These are phyloP conservation scores for Steinernema hermaphroditum DNA, from an alignment of 2,888 invertebrate species.

Conservation along the genomic window DNA sequence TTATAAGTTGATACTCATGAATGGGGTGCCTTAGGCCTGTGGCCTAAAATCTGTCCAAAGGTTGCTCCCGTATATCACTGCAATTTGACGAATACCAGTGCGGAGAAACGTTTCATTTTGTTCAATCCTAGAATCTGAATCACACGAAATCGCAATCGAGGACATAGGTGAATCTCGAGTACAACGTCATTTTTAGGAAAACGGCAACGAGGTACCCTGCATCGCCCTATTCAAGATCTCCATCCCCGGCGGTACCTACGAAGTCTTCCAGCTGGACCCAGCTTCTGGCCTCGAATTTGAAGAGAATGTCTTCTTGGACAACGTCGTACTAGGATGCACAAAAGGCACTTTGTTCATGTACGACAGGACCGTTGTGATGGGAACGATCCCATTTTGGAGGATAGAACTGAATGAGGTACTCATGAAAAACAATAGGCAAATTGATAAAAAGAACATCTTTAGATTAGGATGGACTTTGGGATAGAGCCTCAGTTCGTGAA, in stretches of 20 bases:
- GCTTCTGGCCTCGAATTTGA: conserved; percentile 30
- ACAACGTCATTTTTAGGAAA: conserved; percentile 24
- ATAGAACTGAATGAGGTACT: conserved; percentile 32
- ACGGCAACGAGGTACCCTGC: conserved; percentile 17
- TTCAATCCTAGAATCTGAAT: too few relatives aligned
- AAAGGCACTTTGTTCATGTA: conserved; percentile 34
- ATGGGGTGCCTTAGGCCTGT: too few relatives aligned
- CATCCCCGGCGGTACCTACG: not conserved
- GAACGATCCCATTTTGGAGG: conserved; percentile 37
- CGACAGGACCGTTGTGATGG: conserved; percentile 38
- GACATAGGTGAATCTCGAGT: too few relatives aligned
- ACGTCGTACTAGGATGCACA: conserved; percentile 33
- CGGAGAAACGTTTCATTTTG: too few relatives aligned
- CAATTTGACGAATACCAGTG: too few relatives aligned
- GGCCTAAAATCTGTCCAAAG: too few relatives aligned
- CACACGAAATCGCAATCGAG: too few relatives aligned
- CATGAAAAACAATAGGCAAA: not conserved
- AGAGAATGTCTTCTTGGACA: conserved; percentile 31
- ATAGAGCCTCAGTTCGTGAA: conserved; percentile 26
- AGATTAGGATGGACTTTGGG: not conserved
- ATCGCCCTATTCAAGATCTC: conserved; percentile 28
- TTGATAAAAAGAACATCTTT: conserved; percentile 27
- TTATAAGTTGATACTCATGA: too few relatives aligned
- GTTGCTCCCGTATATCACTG: too few relatives aligned
- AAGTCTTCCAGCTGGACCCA: conserved; percentile 26